Evolutionary conservation across 2,113 vertebrate species (phyloP), one percentile per base, ranked within the genome.

Genomic region (Melanostigma gelatinosum): DNA sequence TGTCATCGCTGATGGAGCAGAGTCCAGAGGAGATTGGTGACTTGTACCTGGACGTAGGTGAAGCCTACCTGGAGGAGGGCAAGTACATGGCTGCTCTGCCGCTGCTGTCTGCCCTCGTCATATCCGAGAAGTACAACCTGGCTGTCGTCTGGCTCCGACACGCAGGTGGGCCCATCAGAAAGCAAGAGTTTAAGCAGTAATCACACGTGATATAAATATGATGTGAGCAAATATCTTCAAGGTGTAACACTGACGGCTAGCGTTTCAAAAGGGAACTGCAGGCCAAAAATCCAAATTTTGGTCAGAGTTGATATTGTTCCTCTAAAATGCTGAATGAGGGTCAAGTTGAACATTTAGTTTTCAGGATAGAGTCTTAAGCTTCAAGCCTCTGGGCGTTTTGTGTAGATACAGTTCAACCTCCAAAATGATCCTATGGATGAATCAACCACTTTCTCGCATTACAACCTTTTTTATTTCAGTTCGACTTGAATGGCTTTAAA

Each of bases 81-180:
- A 93, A 96, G 76, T 99, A 99, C 85, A 85, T 92, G 81, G 96
- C 96, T 0, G 97, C 97, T 0, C 95, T 99, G 75, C 97, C 98
- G 1, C 96, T 99, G 46, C 88, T 99, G 42, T 97, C 97, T 0
- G 95, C 96, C 0, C 95, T 99, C 0, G 96, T 99, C 52, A 96
- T 97, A 63, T 99, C 98, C 0, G 97, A 97, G 4, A 95, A 97
- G 63, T 99, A 98, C 93, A 99, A 99, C 93, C 91, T 99, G 50
- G 97, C 98, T 4, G 98, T 99, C 0, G 97, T 99, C 3, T 99
- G 98, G 98, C 97, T 99, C 13, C 95, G 97, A 15, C 98, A 99
- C 0, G 98, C 98, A 42, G 98, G 98, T 97, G 82, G 8, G 57
- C 34, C 9, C 42, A n/a, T 27, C 11, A 27, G 54, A 29, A 20